These are phyloP conservation scores for Campoplex capitator DNA, from an alignment of 2,888 invertebrate species.

Conservation along the genomic window DNA sequence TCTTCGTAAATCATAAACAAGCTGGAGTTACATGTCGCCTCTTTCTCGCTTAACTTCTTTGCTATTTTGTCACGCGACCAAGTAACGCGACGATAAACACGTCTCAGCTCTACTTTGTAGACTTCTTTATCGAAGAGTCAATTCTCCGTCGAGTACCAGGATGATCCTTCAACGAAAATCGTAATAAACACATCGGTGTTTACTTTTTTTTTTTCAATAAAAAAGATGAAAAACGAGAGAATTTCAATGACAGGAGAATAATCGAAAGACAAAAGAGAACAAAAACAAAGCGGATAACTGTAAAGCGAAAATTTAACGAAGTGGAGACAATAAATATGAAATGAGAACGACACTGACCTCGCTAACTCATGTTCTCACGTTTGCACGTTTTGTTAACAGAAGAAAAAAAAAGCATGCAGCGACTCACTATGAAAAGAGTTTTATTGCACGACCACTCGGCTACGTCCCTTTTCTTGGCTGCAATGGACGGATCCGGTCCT, in stretches of 20 bases:
- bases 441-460: conserved; percentile 29
- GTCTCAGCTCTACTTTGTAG: conserved; percentile 28
- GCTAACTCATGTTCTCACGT: conserved; percentile 80
- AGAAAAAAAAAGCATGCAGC: neutral
- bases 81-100: conserved; percentile 60
- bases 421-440: conserved; percentile 18
- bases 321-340: conserved; percentile 36
- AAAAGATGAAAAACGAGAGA: neutral
- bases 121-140: neutral
- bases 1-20: conserved; percentile 65
- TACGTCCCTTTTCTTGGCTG: conserved; percentile 33
- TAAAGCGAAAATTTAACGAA: neutral
- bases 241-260: conserved; percentile 17
- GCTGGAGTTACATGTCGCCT: conserved; percentile 57
- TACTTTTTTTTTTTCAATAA: too few relatives aligned
- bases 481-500: conserved; percentile 12
- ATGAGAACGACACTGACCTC: conserved; percentile 79
- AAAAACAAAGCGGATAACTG: neutral
- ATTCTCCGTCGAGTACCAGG: neutral
- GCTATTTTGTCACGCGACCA: conserved; percentile 62
- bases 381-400: conserved; percentile 49
- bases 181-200: neutral
- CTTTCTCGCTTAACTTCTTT: conserved; percentile 53
- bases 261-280: neutral
- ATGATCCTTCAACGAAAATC: neutral